These are phyloP conservation scores for Dendrocopos noguchii DNA, from an alignment of 2,113 vertebrate species.

Conservation along the genomic window DNA sequence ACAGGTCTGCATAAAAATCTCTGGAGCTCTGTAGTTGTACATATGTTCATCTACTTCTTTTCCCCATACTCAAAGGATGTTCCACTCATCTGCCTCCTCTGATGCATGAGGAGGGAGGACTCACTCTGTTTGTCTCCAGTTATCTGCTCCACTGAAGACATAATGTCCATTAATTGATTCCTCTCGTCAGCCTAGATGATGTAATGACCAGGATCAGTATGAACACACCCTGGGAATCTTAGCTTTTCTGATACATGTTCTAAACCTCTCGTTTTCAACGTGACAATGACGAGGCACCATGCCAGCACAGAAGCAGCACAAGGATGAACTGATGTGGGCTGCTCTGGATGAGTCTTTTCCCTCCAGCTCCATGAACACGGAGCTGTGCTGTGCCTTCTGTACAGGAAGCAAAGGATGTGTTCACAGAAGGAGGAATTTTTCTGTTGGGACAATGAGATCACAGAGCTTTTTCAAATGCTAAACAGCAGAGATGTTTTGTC, in stretches of 20 bases:
- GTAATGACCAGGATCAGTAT: not conserved
- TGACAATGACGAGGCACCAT: not conserved
- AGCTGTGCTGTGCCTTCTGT: not conserved
- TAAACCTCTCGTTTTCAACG: not conserved
- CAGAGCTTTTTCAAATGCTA: not conserved
- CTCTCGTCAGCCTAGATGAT: not conserved
- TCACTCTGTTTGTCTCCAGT: not conserved
- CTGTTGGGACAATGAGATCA: not conserved
- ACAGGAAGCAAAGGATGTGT: rapidly evolving
- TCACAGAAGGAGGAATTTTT: not conserved
- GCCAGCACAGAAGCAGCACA: not conserved
- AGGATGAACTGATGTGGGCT: not conserved
- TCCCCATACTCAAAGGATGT: not conserved
- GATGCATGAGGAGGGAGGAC: rapidly evolving
- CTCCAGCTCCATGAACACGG: not conserved
- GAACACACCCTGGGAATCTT: not conserved
- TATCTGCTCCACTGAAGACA: not conserved
- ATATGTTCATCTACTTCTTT: not conserved
- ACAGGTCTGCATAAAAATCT: not conserved
- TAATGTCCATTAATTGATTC: not conserved
- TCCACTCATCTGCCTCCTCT: not conserved
- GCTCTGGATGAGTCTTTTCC: not conserved
- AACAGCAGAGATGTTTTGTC: not conserved
- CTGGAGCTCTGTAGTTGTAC: not conserved
- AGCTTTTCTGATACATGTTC: not conserved